Evolutionary conservation across 2,797 vertebrate species (phyloP).

Genomic region (Rousettus madagascariensis): DNA sequence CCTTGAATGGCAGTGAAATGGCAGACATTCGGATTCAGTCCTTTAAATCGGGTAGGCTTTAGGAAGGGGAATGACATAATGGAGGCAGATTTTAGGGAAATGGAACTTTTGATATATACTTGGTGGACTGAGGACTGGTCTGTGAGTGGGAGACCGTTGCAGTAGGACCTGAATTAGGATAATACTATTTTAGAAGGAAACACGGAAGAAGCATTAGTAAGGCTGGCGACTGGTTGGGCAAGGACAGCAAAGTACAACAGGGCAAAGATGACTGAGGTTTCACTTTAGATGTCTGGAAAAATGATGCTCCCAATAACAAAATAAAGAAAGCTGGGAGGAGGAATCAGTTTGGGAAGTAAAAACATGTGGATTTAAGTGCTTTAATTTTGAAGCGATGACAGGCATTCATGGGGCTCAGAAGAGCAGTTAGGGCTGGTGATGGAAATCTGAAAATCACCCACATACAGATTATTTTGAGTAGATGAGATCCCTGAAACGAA

Average conservation of each 20-base stretch:
- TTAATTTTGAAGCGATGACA: neutral
- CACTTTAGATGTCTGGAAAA: neutral
- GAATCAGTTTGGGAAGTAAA: neutral
- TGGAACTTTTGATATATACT: neutral
- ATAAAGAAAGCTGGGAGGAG: neutral
- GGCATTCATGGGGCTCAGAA: neutral
- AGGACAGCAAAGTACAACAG: neutral
- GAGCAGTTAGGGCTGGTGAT: neutral
- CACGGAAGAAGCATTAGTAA: neutral
- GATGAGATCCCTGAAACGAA: neutral
- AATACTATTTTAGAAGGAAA: neutral
- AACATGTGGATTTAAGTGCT: neutral
- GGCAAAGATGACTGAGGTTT: neutral
- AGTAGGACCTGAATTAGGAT: neutral
- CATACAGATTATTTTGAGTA: constrained; percentile 14
- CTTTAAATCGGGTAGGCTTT: neutral
- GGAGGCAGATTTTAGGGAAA: neutral
- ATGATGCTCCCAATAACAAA: neutral
- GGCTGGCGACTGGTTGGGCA: neutral
- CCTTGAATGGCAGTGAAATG: neutral
- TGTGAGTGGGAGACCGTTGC: neutral
- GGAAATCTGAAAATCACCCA: constrained; percentile 20
- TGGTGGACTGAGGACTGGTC: neutral
- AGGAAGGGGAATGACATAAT: neutral
- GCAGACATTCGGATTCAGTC: neutral